Evolutionary conservation across 2,888 invertebrate genomes (phyloP), one percentile per base, ranked within the genome.

Genomic region (Scotopteryx bipunctaria): DNA sequence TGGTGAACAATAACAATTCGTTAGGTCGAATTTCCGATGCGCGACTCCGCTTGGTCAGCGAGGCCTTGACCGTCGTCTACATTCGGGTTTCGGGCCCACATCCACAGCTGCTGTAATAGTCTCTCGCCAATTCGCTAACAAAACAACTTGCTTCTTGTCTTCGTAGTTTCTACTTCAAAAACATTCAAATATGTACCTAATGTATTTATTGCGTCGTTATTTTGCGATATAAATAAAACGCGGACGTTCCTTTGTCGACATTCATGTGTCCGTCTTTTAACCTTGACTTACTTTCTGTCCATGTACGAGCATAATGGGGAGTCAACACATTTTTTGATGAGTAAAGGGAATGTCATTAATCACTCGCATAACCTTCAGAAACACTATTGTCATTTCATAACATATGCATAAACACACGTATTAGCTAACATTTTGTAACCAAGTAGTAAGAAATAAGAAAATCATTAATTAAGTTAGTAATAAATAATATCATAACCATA

Each of bases 51-150:
- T 62, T 69, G 57, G 72, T 73, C 77, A 75, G 78, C 81, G 69
- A 80, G 82, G 65, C 87, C 87, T 87, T 87, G 87, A 86, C 87
- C 86, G 79, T 68, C 59, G 63, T 60, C 61, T 63, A 61, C 69
- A 70, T 77, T 76, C 66, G 62, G 57, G 57, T 54, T 59, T 57
- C 61, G 67, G 64, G 46, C 58, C 42, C 57, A 38, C 38, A 27
- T 29, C 43, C 32, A 43, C 54, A 57, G 57, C 40, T 40, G 23
- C 40, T 45, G 33, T 40, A 25, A 36, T 38, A 55, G 61, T 61
- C 50, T 54, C n/a, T 60, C 64, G 59, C 66, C 55, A 61, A 67
- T 68, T 64, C 14, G 21, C 21, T 23, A 8, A 23, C 15, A 15
- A 29, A n/a, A 32, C 6, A 1, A 16, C 14, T 1, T 8, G 8